These are phyloP conservation scores for Ferrisia virgata DNA, from an alignment of 2,888 invertebrate species.

Conservation along the genomic window DNA sequence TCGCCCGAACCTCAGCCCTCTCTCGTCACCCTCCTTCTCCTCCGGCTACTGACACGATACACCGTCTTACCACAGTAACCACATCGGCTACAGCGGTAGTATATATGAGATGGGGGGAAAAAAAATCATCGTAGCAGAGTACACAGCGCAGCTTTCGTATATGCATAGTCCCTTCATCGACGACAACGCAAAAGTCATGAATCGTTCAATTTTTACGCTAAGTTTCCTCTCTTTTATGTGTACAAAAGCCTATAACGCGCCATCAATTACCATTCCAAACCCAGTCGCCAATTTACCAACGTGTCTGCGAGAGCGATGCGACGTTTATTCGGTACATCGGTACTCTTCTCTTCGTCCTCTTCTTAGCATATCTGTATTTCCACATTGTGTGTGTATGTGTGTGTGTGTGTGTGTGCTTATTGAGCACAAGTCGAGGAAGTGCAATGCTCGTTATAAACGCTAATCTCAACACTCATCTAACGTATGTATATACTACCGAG, in stretches of 20 bases:
- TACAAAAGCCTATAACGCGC: not conserved
- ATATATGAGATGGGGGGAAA: too few species aligned
- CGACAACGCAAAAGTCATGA: not conserved
- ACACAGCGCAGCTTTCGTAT: too few species aligned
- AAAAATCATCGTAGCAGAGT: not conserved
- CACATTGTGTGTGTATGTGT: too few species aligned
- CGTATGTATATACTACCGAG: too few species aligned
- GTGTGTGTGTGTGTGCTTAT: too few species aligned
- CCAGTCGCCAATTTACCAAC: not conserved
- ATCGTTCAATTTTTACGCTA: conserved; percentile 35
- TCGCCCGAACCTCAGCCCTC: too few species aligned
- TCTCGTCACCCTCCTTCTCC: too few species aligned
- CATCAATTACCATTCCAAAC: not conserved
- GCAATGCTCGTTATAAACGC: conserved; percentile 33
- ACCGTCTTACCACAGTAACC: too few species aligned
- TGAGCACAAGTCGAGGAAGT: not conserved
- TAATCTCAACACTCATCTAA: conserved; percentile 35
- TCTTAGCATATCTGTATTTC: too few species aligned
- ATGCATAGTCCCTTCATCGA: conserved; percentile 27
- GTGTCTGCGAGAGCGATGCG: not conserved
- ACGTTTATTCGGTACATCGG: not conserved
- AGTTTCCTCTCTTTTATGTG: not conserved
- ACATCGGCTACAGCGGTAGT: not conserved
- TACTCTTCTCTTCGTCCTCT: too few species aligned
- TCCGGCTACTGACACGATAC: too few species aligned